phyloP scores from a whole-genome alignment of 2,113 vertebrate species.

The Chlamydotis undulata region DNA sequence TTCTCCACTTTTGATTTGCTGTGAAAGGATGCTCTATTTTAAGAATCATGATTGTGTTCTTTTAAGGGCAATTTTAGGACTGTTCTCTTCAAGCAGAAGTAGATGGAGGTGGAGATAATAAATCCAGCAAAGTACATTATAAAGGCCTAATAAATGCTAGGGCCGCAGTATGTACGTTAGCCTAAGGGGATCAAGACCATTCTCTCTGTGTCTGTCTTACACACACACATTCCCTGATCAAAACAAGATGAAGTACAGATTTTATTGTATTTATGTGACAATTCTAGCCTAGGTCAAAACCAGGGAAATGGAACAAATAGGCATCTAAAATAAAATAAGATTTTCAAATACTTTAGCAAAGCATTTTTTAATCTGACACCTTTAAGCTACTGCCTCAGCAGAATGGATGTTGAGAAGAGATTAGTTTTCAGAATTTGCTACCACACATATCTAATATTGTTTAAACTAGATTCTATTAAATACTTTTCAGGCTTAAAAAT shows the following conservation, averaged over 20 bases:
- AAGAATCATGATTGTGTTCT: conserved; percentile 65
- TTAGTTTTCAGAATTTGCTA: neutral
- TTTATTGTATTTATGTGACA: conserved; percentile 23
- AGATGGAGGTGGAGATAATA: conserved; percentile 69
- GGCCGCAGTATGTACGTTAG: conserved; percentile 15
- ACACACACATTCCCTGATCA: neutral
- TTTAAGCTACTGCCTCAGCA: neutral
- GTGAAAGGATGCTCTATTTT: conserved; percentile 66
- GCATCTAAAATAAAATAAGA: conserved; percentile 21
- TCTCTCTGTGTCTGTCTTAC: neutral
- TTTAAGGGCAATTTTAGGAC: conserved; percentile 65
- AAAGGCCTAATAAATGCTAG: conserved; percentile 53
- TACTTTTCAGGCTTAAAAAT: conserved; percentile 4
- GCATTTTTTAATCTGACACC: neutral
- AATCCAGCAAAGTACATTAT: conserved; percentile 65
- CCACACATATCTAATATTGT: neutral
- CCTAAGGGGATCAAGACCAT: conserved; percentile 21
- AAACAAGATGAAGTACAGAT: conserved; percentile 28
- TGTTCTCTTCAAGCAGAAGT: conserved; percentile 63
- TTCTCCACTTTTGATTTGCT: conserved; percentile 68
- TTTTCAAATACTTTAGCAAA: neutral
- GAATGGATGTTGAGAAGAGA: neutral
- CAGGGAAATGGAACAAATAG: neutral
- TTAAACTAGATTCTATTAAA: conserved; percentile 14
- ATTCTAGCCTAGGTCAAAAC: neutral